These are phyloP conservation scores for Palythoa heliodiscus DNA, from an alignment of 92 coral and sea anemone genomes.

Conservation along the genomic window DNA sequence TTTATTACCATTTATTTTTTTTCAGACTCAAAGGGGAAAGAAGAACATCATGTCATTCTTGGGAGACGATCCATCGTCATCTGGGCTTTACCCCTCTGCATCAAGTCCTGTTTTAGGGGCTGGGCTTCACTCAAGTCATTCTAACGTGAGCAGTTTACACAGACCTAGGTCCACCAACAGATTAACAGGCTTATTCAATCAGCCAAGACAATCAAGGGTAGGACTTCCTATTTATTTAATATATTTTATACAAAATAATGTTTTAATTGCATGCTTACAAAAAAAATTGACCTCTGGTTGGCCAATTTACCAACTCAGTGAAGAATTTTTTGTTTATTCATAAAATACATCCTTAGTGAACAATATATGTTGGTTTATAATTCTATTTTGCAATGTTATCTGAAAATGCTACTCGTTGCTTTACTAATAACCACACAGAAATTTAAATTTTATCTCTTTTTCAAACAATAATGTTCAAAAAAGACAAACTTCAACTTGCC, in stretches of 20 bases:
- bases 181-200: constrained; percentile 70
- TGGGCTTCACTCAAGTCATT: constrained; percentile 46
- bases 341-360: too few relatives aligned
- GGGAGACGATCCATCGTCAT: constrained; percentile 71
- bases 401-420: too few relatives aligned
- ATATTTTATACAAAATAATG: not conserved
- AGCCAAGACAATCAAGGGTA: constrained; percentile 77
- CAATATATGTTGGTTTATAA: too few relatives aligned
- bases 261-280: too few relatives aligned
- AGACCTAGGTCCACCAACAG: constrained; percentile 74
- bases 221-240: not conserved
- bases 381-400: too few relatives aligned
- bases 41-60: constrained; percentile 74
- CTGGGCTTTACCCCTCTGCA: constrained; percentile 43
- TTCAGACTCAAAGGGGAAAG: constrained; percentile 83
- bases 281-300: too few relatives aligned
- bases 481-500: too few relatives aligned
- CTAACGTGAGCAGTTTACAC: constrained; percentile 62
- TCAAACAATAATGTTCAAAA: too few relatives aligned
- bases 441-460: too few relatives aligned
- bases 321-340: too few relatives aligned
- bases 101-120: constrained; percentile 69
- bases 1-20: not conserved
- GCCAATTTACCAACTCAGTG: too few relatives aligned
- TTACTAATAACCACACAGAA: too few relatives aligned